These are phyloP conservation scores for Plectrocnemia conspersa DNA, from an alignment of 1,140 invertebrate genomes.

Conservation along the genomic window DNA sequence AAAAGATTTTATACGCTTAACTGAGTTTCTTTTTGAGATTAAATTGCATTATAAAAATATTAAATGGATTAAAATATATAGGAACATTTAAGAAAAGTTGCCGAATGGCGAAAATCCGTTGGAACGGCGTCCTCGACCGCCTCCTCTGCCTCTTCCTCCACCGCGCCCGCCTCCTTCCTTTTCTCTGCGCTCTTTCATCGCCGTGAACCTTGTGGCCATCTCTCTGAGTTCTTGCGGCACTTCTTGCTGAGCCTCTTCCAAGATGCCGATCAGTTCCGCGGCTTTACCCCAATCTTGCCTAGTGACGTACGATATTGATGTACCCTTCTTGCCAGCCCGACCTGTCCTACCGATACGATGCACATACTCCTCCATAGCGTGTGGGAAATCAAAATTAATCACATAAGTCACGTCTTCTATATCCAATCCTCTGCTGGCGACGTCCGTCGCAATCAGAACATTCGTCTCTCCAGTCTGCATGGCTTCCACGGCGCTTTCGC, in stretches of 20 bases:
- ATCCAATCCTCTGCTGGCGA: constrained; percentile 87
- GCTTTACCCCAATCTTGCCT: constrained; percentile 75
- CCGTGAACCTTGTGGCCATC: constrained; percentile 63
- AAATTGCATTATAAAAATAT: too few relatives aligned
- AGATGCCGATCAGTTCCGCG: constrained; percentile 73
- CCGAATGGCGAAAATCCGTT: neutral
- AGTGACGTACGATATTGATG: constrained; percentile 76
- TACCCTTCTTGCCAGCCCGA: constrained; percentile 77
- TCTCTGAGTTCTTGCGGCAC: constrained; percentile 65
- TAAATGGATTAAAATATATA: too few relatives aligned
- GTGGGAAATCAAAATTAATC: constrained; percentile 83
- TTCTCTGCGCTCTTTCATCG: neutral
- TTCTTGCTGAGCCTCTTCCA: constrained; percentile 70
- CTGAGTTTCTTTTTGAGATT: too few relatives aligned
- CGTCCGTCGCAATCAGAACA: constrained; percentile 92
- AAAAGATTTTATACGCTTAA: too few relatives aligned
- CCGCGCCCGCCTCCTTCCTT: neutral
- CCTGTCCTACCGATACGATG: constrained; percentile 85
- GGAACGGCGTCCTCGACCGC: neutral
- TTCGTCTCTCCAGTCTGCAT: constrained; percentile 68
- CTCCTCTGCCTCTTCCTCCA: neutral
- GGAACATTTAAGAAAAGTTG: too few relatives aligned
- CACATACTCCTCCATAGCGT: constrained; percentile 88
- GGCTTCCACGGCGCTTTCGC: constrained; percentile 80
- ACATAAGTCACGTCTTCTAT: constrained; percentile 86